Percentiles rank a stretch among this genome's conserved stretches.
Conservation (phyloP, 2,113 vertebrate species). For the Periophthalmodon schlosseri region DNA sequence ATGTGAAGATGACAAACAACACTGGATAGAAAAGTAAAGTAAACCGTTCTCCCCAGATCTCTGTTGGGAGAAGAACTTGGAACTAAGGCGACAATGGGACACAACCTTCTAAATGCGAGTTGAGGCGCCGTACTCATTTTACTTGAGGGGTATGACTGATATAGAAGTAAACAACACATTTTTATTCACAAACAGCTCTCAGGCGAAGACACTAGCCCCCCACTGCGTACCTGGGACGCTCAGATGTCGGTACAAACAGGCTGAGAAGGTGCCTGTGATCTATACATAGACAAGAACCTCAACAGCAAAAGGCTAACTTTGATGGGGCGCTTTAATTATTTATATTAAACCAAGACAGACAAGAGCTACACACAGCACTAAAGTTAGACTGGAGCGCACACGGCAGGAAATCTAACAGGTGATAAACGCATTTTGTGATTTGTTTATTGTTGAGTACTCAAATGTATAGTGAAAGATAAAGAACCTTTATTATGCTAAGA, state of each 20-base stretch:
- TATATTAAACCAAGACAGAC: conserved; percentile 20
- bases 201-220: conserved; percentile 39
- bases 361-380: conserved; percentile 17
- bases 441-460: too few species aligned
- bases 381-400: conserved; percentile 20
- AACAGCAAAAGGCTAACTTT: conserved; percentile 56
- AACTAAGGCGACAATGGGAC: conserved; percentile 1
- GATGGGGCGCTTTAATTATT: conserved; percentile 28
- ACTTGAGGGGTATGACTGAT: conserved; percentile 36
- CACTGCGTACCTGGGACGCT: conserved; percentile 53
- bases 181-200: conserved; percentile 54
- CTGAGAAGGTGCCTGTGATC: conserved; percentile 62
- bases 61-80: conserved; percentile 14
- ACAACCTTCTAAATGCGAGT: conserved; percentile 26
- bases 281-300: conserved; percentile 65
- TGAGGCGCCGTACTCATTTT: conserved; percentile 21
- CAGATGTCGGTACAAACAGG: conserved; percentile 56
- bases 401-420: background rate
- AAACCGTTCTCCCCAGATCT: background rate
- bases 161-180: conserved; percentile 60
- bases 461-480: background rate
- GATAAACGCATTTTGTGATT: background rate
- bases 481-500: background rate
- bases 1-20: background rate
- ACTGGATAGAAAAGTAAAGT: background rate